Conservation (phyloP, 2,888 invertebrate species). For the Ochlodes sylvanus region DNA sequence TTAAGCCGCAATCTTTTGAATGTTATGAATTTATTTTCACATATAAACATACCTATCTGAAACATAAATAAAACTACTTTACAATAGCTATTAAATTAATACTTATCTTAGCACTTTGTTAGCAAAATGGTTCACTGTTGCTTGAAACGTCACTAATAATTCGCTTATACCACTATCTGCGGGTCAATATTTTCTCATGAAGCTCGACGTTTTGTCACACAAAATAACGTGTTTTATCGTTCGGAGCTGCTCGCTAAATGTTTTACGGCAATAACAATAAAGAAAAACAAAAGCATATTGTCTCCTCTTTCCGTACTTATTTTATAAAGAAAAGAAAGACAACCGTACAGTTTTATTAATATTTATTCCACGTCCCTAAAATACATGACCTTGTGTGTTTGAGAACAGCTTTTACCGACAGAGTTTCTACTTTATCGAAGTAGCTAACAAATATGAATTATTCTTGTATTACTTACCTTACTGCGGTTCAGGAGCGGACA, state of each 20-base stretch:
- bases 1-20: too few relatives aligned
- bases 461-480: slow-evolving; percentile 38
- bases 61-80: too few relatives aligned
- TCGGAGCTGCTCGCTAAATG: slow-evolving; percentile 76
- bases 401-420: slow-evolving; percentile 63
- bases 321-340: slow-evolving; percentile 75
- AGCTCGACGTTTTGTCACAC: slow-evolving; percentile 83
- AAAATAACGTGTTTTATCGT: slow-evolving; percentile 83
- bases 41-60: too few relatives aligned
- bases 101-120: too few relatives aligned
- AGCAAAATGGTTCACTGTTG: slow-evolving; percentile 58
- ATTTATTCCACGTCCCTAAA: slow-evolving; percentile 74
- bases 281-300: slow-evolving; percentile 83
- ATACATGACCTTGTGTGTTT: slow-evolving; percentile 69
- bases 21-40: too few relatives aligned
- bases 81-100: too few relatives aligned
- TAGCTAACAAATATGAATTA: slow-evolving; percentile 34
- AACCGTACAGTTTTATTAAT: slow-evolving; percentile 77
- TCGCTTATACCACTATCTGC: slow-evolving; percentile 82
- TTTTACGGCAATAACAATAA: slow-evolving; percentile 83
- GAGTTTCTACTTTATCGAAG: slow-evolving; percentile 44
- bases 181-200: slow-evolving; percentile 85
- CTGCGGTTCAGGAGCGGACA: slow-evolving; percentile 41
- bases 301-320: slow-evolving; percentile 68
- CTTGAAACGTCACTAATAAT: slow-evolving; percentile 70